phyloP scores from a whole-genome alignment of 2,888 invertebrate species.

The Hydraecia micacea region DNA sequence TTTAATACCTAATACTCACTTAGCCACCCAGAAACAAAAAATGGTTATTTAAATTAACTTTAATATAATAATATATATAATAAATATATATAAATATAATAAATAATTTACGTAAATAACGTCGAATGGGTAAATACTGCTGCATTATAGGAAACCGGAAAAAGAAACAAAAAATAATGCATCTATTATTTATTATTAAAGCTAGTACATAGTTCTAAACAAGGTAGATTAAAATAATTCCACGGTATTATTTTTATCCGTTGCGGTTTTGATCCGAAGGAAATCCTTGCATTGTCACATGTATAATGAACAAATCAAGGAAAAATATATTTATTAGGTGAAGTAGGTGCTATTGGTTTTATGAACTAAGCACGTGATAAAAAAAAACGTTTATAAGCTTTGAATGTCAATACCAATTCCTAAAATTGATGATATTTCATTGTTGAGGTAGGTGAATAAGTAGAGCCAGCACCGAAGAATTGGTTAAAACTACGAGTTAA shows the following conservation, averaged over 20 bases:
- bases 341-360: neutral
- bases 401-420: neutral
- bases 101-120: neutral
- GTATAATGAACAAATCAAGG: constrained; percentile 27
- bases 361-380: neutral
- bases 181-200: neutral
- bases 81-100: too few relatives aligned
- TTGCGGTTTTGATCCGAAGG: constrained; percentile 18
- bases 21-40: neutral
- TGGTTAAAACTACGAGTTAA: neutral
- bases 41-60: too few relatives aligned
- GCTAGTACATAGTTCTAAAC: neutral
- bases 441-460: neutral
- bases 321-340: neutral
- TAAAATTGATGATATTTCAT: neutral
- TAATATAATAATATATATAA: too few relatives aligned
- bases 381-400: neutral
- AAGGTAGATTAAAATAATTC: neutral
- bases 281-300: constrained; percentile 32
- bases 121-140: neutral
- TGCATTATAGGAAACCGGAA: constrained; percentile 3
- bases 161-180: neutral
- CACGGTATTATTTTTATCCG: neutral
- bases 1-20: neutral
- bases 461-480: neutral